Base-by-base conservation (phyloP, 2,113 vertebrate species). In the Scatophagus argus region DNA sequence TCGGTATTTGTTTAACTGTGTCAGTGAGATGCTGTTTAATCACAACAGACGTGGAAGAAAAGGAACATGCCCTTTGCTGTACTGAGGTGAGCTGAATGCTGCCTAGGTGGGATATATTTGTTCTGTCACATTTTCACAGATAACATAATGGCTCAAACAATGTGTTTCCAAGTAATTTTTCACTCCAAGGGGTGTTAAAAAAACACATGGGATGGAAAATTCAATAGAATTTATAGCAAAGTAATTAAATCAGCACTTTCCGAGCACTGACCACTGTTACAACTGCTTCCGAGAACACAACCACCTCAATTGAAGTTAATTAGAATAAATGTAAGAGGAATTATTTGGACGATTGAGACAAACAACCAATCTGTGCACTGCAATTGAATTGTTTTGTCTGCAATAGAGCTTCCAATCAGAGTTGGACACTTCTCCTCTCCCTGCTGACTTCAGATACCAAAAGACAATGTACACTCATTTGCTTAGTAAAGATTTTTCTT, bases 311-410 rank as follows among this genome's bases (percentile, higher is more conserved):
- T 83, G 93, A 89, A 92, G 93, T 95, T 95, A 96, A 96, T 96
- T 97, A 95, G 94, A 95, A 95, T 86, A 54, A 89, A 92, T 94
- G 84, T 86, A 83, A 84, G 73, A 91, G 93, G 93, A 92, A 88
- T 94, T 92, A 84, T 92, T 92, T 79, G 43, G 91, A 79, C 10
- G 83, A 91, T 86, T 85, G 90, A 95, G 95, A 93, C 86, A 94
- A 96, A 94, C 87, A 93, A 91, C 95, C 94, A 92, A 84, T 95
- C 90, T 92, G 67, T 91, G 94, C 92, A 79, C 86, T 62, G 80
- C 84, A 52, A 90, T 82, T 81, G 74, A 93, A 93, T 90, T 94
- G 90, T 93, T 91, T 87, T 90, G 79, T 80, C 92, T 91, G 93
- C 83, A 84, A 64, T 63, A 66, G 62, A 84, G 81, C 82, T 86